A percentile compares a stretch with the other conserved stretches of the same genome.
Conservation (phyloP, 1,140 invertebrate species). For the Akabosia matsudoensis region DNA sequence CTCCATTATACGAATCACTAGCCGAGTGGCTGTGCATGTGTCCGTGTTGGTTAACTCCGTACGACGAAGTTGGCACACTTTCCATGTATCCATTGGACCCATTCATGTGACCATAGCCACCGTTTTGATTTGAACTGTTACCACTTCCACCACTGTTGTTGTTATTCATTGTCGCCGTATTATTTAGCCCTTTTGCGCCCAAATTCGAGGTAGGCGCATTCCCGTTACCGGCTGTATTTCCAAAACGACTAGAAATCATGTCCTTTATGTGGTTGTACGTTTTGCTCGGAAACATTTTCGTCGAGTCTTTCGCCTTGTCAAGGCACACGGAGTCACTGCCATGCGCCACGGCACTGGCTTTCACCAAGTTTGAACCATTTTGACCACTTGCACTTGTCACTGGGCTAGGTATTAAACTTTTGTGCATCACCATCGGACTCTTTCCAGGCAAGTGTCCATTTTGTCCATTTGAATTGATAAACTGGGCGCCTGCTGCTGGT, state of each 20-base stretch:
- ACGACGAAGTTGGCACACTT: not conserved
- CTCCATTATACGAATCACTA: not conserved
- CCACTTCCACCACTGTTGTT: constrained; percentile 55
- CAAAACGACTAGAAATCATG: constrained; percentile 77
- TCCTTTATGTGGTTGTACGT: constrained; percentile 80
- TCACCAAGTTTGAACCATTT: not conserved
- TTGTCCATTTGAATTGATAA: not conserved
- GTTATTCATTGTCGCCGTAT: constrained; percentile 51
- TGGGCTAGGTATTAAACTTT: not conserved
- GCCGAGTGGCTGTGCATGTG: not conserved
- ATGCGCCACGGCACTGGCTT: not conserved
- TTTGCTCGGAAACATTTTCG: constrained; percentile 55
- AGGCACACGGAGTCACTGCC: constrained; percentile 6
- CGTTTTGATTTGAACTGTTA: constrained; percentile 61
- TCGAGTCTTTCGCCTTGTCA: constrained; percentile 43
- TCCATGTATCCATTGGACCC: constrained; percentile 16
- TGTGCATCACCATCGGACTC: constrained; percentile 10
- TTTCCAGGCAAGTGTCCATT: not conserved
- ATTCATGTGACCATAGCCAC: constrained; percentile 48
- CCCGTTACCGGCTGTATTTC: constrained; percentile 52
- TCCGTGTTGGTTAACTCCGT: not conserved
- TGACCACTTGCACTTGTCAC: not conserved
- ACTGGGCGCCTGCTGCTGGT: not conserved
- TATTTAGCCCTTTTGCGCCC: constrained; percentile 55
- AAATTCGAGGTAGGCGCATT: constrained; percentile 59